These are phyloP conservation scores for Apocrypta bakeri DNA, from an alignment of 1,140 invertebrate genomes.

Conservation along the genomic window DNA sequence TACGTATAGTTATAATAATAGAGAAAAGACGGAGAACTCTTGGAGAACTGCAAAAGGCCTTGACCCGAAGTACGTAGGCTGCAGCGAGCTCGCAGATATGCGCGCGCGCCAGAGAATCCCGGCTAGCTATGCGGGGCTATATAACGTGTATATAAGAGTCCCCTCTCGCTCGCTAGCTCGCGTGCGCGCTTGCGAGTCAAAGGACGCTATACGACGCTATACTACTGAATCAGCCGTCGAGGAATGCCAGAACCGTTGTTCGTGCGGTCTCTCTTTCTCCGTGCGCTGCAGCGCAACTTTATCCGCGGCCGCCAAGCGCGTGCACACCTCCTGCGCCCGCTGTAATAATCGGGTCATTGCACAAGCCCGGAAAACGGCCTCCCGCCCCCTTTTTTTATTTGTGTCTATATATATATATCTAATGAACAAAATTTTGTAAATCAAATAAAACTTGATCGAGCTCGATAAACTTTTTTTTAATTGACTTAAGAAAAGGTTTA, in stretches of 20 bases:
- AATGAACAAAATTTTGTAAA: no score
- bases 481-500: no score
- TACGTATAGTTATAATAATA: no score
- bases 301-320: constrained; percentile 24
- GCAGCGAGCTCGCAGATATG: neutral
- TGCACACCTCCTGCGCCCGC: neutral
- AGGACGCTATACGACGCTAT: constrained; percentile 35
- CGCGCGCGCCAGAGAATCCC: constrained; percentile 21
- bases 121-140: constrained; percentile 13
- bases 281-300: constrained; percentile 13
- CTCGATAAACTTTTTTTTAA: no score
- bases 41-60: constrained; percentile 39
- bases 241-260: constrained; percentile 53
- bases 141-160: neutral
- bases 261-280: constrained; percentile 28
- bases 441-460: no score
- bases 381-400: neutral
- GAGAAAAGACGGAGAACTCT: neutral
- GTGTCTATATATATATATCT: neutral
- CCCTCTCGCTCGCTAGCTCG: neutral
- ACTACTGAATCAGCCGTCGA: constrained; percentile 46
- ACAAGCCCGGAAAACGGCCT: constrained; percentile 26
- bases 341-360: constrained; percentile 50
- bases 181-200: constrained; percentile 35
- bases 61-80: constrained; percentile 42